Evolutionary conservation across 2,797 vertebrate species (phyloP), one percentile per base, ranked within the genome.

Genomic region (Pipistrellus kuhlii): DNA sequence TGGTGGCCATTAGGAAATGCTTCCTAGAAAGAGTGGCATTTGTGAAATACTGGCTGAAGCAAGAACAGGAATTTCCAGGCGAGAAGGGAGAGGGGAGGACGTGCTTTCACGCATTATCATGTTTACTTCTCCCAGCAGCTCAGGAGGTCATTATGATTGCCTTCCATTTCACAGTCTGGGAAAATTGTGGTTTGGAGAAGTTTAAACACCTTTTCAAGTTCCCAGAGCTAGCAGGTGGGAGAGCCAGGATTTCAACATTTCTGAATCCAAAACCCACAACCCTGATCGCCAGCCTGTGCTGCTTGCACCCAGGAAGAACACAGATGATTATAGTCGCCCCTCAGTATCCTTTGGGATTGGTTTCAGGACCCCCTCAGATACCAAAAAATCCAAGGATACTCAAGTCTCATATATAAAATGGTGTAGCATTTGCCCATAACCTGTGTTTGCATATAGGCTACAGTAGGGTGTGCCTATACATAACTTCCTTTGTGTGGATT

Each of bases 131-230:
- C 44, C 12, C 14, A 21, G 30, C 21, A 91, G 27, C 59, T 66
- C 30, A 25, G 55, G 57, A 93, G 73, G 18, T 20, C 62, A 35
- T 89, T 76, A 53, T 35, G 30, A 76, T 41, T 25, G 27, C 85
- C 35, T 77, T 86, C 21, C 30, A 13, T n/a, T 88, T 91, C 30
- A 51, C 15, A 14, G 27, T 30, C 6, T 76, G 44, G 75, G 90
- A 44, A 97, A 88, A 82, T 32, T 55, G 62, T 90, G 62, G 30
- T 38, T 88, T 30, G 69, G 62, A 77, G 55, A 62, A 62, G 30
- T 85, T 78, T n/a, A 48, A 81, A 35, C 30, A 51, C 21, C n/a
- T 87, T 83, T 73, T 32, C 23, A 57, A 44, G 27, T 38, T 71
- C 6, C 38, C 8, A 23, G 3, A 78, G 57, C 41, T 71, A 71